These are phyloP conservation scores for Nannospalax galili DNA, from an alignment of 2,113 vertebrate species.

Conservation along the genomic window DNA sequence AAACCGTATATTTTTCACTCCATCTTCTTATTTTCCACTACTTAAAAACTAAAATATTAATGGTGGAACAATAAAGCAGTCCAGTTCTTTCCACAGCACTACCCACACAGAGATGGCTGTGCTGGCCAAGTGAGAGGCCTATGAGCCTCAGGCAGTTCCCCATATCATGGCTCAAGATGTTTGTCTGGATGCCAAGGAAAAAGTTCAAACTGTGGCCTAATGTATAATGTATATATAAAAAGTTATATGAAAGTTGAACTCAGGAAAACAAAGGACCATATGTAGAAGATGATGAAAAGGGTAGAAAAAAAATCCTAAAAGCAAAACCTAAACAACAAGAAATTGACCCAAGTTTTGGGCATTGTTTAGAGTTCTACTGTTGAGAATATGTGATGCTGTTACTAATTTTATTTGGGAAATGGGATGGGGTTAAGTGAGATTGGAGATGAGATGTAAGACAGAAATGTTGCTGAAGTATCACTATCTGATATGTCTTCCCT, in stretches of 20 bases:
- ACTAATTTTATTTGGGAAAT: not conserved
- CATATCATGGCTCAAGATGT: not conserved
- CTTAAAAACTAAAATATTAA: slow-evolving; percentile 33
- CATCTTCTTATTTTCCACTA: slow-evolving; percentile 3
- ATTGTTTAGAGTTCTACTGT: not conserved
- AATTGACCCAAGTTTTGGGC: not conserved
- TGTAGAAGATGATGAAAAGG: not conserved
- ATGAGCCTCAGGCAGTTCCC: not conserved
- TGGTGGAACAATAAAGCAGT: not conserved
- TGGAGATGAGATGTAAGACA: not conserved
- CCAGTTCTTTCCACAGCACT: not conserved
- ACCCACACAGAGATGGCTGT: not conserved
- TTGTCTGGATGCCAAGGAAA: not conserved
- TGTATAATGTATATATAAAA: not conserved
- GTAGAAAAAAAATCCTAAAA: not conserved
- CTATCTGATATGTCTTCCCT: not conserved
- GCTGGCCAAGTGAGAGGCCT: not conserved
- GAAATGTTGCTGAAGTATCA: not conserved
- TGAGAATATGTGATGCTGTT: not conserved
- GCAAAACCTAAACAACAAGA: not conserved
- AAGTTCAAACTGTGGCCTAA: slow-evolving; percentile 1
- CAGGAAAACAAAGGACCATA: not conserved
- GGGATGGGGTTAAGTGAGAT: not conserved
- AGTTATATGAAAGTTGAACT: not conserved
- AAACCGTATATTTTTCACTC: not conserved